Evolutionary conservation across 1,140 invertebrate genomes (phyloP).

Genomic region (Babylonia areolata): DNA sequence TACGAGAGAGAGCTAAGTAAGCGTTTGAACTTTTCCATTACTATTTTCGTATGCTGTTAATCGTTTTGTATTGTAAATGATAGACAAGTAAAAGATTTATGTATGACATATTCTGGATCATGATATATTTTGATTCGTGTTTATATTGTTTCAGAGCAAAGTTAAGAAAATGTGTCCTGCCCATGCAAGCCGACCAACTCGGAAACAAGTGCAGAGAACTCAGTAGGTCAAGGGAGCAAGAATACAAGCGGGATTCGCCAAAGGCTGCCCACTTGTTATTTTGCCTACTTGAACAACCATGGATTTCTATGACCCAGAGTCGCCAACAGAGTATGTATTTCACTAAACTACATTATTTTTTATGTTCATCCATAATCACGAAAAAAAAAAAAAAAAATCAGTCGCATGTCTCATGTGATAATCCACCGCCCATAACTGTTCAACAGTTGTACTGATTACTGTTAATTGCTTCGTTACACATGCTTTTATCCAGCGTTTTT

Average conservation of each 20-base stretch:
- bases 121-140: neutral
- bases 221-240: slow-evolving; percentile 18
- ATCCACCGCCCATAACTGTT: too few relatives aligned
- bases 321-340: slow-evolving; percentile 35
- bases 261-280: neutral
- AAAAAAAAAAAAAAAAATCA: too few relatives aligned
- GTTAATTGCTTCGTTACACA: too few relatives aligned
- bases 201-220: slow-evolving; percentile 28
- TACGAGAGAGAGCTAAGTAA: neutral
- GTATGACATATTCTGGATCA: neutral
- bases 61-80: neutral
- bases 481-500: too few relatives aligned
- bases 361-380: too few relatives aligned
- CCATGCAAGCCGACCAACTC: neutral
- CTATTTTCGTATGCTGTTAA: neutral
- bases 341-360: too few relatives aligned
- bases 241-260: neutral
- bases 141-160: neutral
- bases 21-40: neutral
- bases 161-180: neutral
- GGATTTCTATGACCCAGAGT: slow-evolving; percentile 37
- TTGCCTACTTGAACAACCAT: neutral
- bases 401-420: too few relatives aligned
- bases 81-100: neutral
- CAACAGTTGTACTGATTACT: too few relatives aligned